phyloP scores from a whole-genome alignment of 2,797 vertebrate genomes.

The Siniperca scherzeri region DNA sequence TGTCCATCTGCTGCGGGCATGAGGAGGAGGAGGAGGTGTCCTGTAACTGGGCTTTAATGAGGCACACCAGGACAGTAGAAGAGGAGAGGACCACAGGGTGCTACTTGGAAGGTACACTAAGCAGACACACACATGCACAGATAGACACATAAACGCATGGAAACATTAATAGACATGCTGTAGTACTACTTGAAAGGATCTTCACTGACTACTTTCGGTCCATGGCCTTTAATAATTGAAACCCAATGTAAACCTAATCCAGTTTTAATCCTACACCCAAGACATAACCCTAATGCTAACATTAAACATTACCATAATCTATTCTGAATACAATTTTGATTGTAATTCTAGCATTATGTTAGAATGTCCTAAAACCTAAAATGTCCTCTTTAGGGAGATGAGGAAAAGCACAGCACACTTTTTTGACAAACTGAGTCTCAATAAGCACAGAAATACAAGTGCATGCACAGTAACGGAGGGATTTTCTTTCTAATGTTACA shows the following conservation, averaged over 20 bases:
- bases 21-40: conserved; percentile 73
- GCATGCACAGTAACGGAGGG: not conserved
- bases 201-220: conserved; percentile 8
- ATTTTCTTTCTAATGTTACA: not conserved
- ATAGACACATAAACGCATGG: conserved; percentile 18
- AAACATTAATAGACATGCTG: not conserved
- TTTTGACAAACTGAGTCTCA: not conserved
- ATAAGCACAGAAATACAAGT: not conserved
- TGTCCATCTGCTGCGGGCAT: conserved; percentile 75
- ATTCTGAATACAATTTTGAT: conserved; percentile 25
- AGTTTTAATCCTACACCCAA: conserved; percentile 46
- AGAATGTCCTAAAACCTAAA: conserved; percentile 36
- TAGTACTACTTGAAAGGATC: not conserved
- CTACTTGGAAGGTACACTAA: conserved; percentile 63
- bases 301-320: conserved; percentile 35
- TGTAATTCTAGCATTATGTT: conserved; percentile 32
- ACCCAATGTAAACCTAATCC: conserved; percentile 25
- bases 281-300: conserved; percentile 19
- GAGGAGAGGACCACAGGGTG: conserved; percentile 64
- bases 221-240: conserved; percentile 18
- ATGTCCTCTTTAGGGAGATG: not conserved
- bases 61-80: conserved; percentile 63
- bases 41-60: conserved; percentile 80
- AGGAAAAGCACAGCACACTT: not conserved
- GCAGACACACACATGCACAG: conserved; percentile 38